Percentiles rank a stretch among this genome's conserved stretches.
These are phyloP conservation scores for Leucopternis melanops DNA, from an alignment of 2,113 vertebrate genomes.

Conservation along the genomic window DNA sequence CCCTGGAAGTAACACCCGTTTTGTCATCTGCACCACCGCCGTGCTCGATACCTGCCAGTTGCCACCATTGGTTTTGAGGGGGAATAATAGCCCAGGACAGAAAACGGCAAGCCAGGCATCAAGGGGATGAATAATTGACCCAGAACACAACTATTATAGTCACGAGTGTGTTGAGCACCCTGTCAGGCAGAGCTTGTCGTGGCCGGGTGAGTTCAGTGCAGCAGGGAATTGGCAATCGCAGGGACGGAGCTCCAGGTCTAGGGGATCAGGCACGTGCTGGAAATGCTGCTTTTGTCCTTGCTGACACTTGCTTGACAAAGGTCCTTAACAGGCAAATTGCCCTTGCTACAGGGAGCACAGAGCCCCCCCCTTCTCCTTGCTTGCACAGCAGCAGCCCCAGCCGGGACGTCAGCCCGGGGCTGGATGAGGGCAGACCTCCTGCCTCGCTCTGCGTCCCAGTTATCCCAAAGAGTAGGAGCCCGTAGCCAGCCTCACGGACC, in stretches of 20 bases:
- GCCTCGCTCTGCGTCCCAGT: neutral
- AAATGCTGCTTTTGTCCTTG: neutral
- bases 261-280: neutral
- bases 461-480: neutral
- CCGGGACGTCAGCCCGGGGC: neutral
- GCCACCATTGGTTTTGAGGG: neutral
- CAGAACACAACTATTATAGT: no score
- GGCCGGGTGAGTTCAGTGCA: neutral
- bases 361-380: neutral
- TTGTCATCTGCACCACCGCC: no score
- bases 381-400: neutral
- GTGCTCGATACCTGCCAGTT: neutral
- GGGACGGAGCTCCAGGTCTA: neutral
- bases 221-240: accelerated
- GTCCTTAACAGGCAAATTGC: neutral
- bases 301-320: neutral
- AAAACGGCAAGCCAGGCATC: neutral
- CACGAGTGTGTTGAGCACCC: neutral
- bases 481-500: accelerated
- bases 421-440: neutral
- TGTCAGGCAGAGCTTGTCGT: neutral
- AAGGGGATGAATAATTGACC: neutral
- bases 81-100: neutral
- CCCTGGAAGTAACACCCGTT: neutral
- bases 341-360: neutral